phyloP scores from a whole-genome alignment of 2,797 vertebrate species.

The Loriculus beryllinus region DNA sequence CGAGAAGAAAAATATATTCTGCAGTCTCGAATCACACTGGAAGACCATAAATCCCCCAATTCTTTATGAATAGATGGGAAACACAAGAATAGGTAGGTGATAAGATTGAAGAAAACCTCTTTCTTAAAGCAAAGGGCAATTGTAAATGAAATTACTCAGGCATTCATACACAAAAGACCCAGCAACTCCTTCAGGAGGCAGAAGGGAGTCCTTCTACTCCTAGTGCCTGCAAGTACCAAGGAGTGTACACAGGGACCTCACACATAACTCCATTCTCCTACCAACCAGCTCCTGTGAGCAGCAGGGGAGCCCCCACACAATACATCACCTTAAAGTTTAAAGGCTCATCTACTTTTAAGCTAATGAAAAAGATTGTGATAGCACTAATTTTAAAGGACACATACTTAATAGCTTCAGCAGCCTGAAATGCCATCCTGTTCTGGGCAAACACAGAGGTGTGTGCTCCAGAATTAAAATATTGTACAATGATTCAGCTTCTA shows the following conservation, averaged over 20 bases:
- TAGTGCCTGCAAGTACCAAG: neutral
- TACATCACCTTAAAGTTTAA: neutral
- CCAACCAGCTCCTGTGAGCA: fast-evolving
- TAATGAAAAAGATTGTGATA: neutral
- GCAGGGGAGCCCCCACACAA: neutral
- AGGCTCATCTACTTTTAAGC: neutral
- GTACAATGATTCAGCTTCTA: neutral
- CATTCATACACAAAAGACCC: neutral
- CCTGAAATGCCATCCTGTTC: neutral
- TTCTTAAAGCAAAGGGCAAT: neutral
- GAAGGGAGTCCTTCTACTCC: neutral
- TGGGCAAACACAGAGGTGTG: neutral
- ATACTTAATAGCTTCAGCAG: neutral
- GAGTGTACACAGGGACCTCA: fast-evolving
- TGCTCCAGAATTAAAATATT: neutral
- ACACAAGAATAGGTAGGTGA: neutral
- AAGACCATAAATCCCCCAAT: neutral
- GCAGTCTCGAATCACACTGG: neutral
- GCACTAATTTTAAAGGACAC: fast-evolving
- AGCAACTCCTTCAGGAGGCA: neutral
- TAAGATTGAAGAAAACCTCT: neutral
- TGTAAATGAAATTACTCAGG: neutral
- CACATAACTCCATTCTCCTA: neutral
- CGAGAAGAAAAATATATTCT: neutral
- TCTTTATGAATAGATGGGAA: neutral